phyloP scores from a whole-genome alignment of 2,888 invertebrate genomes.

The Proisotoma minuta region DNA sequence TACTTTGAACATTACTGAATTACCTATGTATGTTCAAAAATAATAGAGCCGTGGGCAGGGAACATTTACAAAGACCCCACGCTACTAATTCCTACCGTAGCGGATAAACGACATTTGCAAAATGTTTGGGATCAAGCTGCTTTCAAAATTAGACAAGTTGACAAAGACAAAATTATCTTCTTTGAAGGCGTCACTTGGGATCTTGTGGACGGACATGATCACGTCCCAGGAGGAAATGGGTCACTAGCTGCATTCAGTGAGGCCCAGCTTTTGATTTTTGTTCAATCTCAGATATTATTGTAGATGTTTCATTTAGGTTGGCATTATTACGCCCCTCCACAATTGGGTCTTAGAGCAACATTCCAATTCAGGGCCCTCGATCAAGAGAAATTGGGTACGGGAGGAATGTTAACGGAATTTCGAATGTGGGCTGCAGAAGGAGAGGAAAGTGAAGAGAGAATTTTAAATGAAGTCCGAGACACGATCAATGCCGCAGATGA shows the following conservation, averaged over 20 bases:
- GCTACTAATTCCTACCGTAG: constrained; percentile 4
- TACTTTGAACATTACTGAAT: too few relatives aligned
- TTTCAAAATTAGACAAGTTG: background rate
- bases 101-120: background rate
- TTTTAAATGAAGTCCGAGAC: background rate
- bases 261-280: too few relatives aligned
- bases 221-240: constrained; percentile 1
- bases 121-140: background rate
- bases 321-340: constrained; percentile 17
- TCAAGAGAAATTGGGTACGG: background rate
- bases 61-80: constrained; percentile 6
- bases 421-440: constrained; percentile 9
- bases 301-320: too few relatives aligned
- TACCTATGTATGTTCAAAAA: too few relatives aligned
- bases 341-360: background rate
- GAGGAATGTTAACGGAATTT: constrained; percentile 14
- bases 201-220: background rate
- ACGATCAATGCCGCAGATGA: constrained; percentile 5
- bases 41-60: constrained; percentile 15
- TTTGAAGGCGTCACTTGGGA: constrained; percentile 13
- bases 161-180: background rate
- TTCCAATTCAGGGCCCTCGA: background rate
- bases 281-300: too few relatives aligned
- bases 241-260: constrained; percentile 9
- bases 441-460: background rate